Percentiles rank a stretch among this genome's conserved stretches.
Evolutionary conservation across 2,797 vertebrate species (phyloP).

Genomic region (Pantherophis alleghaniensis): DNA sequence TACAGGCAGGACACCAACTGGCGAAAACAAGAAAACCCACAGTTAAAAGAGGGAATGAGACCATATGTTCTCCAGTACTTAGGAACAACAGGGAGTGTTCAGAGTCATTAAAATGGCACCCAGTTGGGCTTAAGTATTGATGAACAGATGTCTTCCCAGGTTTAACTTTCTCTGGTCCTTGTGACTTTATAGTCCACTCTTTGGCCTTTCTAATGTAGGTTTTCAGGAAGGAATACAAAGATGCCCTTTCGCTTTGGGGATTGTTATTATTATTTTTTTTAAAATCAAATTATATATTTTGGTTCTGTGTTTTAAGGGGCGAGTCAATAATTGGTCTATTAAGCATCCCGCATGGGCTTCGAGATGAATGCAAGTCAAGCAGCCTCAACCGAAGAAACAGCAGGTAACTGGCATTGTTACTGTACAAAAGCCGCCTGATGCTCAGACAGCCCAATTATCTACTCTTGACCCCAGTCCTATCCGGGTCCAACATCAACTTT

Average conservation of each 20-base stretch:
- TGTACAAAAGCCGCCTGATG: not conserved
- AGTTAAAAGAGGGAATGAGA: constrained; percentile 65
- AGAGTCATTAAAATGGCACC: constrained; percentile 81
- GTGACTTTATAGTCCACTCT: constrained; percentile 66
- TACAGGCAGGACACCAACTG: constrained; percentile 74
- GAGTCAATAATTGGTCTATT: not conserved
- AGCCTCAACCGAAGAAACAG: not conserved
- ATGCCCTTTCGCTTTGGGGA: not conserved
- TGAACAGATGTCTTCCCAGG: constrained; percentile 74
- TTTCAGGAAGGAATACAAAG: constrained; percentile 14
- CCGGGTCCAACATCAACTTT: not conserved
- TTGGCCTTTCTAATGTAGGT: constrained; percentile 44
- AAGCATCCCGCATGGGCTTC: not conserved
- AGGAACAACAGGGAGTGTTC: constrained; percentile 75
- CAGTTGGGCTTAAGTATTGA: constrained; percentile 77
- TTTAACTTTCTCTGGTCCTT: constrained; percentile 70
- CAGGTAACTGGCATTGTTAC: not conserved
- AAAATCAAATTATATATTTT: not conserved
- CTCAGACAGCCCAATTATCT: not conserved
- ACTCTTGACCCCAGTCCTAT: too few relatives aligned
- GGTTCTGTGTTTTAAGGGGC: not conserved
- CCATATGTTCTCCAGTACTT: constrained; percentile 78
- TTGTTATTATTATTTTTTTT: not conserved
- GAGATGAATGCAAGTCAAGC: not conserved
- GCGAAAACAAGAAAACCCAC: constrained; percentile 75